A percentile compares a stretch with the other conserved stretches of the same genome.
These are phyloP conservation scores for Hirtodrosophila histrioides DNA, from an alignment of 2,888 invertebrate species.

Conservation along the genomic window DNA sequence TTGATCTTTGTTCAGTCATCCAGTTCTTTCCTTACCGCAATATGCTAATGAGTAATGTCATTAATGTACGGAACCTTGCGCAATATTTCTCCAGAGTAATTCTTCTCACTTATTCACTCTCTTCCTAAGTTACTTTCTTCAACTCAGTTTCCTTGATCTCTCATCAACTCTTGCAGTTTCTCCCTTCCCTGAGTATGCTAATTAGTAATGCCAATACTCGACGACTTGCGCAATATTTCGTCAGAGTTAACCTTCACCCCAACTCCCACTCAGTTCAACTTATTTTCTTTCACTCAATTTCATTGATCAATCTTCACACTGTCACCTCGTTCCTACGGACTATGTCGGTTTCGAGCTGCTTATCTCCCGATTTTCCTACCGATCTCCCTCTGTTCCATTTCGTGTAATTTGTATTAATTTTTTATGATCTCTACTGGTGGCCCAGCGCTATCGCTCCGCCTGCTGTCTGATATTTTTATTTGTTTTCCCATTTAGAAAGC, in stretches of 20 bases:
- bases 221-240: no score
- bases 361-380: conserved; percentile 37
- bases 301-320: conserved; percentile 12
- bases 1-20: conserved; percentile 12
- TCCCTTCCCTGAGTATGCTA: no score
- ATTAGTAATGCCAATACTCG: no score
- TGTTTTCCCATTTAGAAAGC: conserved; percentile 76
- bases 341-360: conserved; percentile 12
- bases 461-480: conserved; percentile 49
- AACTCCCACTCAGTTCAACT: conserved; percentile 3
- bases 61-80: conserved; percentile 44
- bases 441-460: conserved; percentile 7
- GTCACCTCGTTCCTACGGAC: conserved; percentile 8
- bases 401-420: conserved; percentile 74
- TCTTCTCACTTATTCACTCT: conserved; percentile 5
- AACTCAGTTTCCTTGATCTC: no score
- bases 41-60: conserved; percentile 60
- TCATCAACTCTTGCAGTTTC: no score
- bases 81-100: conserved; percentile 14
- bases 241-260: no score
- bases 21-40: background rate
- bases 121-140: background rate
- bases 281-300: conserved; percentile 1
- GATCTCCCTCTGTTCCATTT: conserved; percentile 33
- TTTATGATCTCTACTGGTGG: conserved; percentile 67